These are phyloP conservation scores for Cyrtorhinus lividipennis DNA, from an alignment of 1,140 invertebrate genomes.

Conservation along the genomic window DNA sequence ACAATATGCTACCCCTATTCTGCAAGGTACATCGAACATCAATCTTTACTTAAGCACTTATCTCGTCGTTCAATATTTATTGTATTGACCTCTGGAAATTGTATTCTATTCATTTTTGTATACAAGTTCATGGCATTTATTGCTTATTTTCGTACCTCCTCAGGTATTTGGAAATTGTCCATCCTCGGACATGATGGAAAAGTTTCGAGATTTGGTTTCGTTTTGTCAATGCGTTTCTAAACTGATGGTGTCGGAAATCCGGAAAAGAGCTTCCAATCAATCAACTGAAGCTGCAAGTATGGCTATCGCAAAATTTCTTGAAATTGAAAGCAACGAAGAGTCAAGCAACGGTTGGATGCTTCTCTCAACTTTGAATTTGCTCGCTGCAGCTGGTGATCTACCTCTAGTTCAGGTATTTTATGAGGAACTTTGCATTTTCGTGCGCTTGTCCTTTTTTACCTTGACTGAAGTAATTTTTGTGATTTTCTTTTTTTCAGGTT, in stretches of 20 bases:
- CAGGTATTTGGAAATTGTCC: constrained; percentile 84
- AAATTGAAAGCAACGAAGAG: constrained; percentile 83
- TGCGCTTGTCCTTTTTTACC: not conserved
- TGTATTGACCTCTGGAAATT: not conserved
- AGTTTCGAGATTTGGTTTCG: constrained; percentile 82
- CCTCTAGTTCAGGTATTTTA: constrained; percentile 46
- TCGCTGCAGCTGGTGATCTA: constrained; percentile 70
- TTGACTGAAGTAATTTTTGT: not conserved
- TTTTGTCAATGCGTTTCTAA: constrained; percentile 90
- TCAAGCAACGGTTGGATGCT: constrained; percentile 95
- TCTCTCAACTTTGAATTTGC: constrained; percentile 75
- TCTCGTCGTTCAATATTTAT: not conserved
- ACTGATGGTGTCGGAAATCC: constrained; percentile 88
- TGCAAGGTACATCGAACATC: constrained; percentile 61
- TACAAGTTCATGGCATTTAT: not conserved
- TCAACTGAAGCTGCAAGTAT: constrained; percentile 89
- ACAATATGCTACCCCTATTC: constrained; percentile 95
- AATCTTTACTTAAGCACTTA: not conserved
- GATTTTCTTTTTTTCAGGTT: constrained; percentile 44
- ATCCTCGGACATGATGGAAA: constrained; percentile 84
- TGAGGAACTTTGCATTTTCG: not conserved
- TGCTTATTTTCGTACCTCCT: constrained; percentile 20
- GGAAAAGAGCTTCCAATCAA: constrained; percentile 84
- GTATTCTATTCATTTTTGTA: not conserved
- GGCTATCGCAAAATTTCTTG: constrained; percentile 89